phyloP scores from a whole-genome alignment of 2,797 vertebrate species.

The Clarias laeviceps region DNA sequence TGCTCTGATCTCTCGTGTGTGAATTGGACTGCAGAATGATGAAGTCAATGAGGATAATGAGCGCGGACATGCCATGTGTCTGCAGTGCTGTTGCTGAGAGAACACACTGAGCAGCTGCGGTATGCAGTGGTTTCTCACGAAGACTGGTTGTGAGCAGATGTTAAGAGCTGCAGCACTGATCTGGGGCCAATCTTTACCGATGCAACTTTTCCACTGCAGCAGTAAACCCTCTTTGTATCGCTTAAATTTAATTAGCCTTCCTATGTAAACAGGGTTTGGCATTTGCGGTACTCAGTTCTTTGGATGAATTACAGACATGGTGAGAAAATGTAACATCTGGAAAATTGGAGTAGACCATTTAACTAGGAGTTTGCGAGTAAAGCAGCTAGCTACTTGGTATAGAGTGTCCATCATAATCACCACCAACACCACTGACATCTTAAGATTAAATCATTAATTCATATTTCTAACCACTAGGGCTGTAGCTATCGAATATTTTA shows the following conservation, averaged over 20 bases:
- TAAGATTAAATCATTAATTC: not conserved
- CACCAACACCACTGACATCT: not conserved
- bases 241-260: conserved; percentile 3
- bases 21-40: not conserved
- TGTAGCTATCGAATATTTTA: too few relatives aligned
- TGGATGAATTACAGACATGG: not conserved
- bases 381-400: not conserved
- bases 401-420: not conserved
- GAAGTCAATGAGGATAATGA: not conserved
- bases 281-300: not conserved
- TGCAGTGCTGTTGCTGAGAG: not conserved
- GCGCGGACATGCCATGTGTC: conserved; percentile 15
- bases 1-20: not conserved
- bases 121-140: conserved; percentile 30
- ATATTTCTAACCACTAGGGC: not conserved
- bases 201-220: not conserved
- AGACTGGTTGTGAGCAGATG: conserved; percentile 14
- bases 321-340: not conserved
- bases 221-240: not conserved
- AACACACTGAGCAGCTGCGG: conserved; percentile 16
- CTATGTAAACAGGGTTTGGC: not conserved
- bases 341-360: not conserved
- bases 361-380: too few relatives aligned
- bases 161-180: conserved; percentile 8
- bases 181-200: not conserved